Percentiles rank a stretch among this genome's conserved stretches.
Conservation (phyloP, 1,140 invertebrate species). For the Chironomus tepperi region DNA sequence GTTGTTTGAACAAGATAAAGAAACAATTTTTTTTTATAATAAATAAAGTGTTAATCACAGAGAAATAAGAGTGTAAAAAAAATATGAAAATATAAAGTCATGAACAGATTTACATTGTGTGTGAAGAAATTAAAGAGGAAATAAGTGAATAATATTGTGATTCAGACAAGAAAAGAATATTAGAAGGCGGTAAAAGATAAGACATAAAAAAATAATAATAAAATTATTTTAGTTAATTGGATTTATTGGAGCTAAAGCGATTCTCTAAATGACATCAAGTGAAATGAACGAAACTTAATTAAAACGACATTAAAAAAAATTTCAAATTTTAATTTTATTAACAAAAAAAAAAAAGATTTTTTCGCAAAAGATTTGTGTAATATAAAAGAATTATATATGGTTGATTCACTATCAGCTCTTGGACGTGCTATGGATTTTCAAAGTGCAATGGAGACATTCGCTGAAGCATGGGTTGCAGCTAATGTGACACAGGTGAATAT, state of each 20-base stretch:
- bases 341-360: background rate
- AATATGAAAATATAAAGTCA: background rate
- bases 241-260: background rate
- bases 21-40: background rate
- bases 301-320: background rate
- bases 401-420: constrained; percentile 15
- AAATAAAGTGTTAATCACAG: constrained; percentile 13
- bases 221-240: background rate
- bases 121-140: background rate
- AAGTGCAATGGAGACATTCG: constrained; percentile 94
- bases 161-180: too few species aligned
- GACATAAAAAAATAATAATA: background rate
- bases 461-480: constrained; percentile 91
- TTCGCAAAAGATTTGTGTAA: background rate
- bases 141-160: background rate
- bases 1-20: constrained; percentile 13
- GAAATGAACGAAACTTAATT: background rate
- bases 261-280: background rate
- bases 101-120: background rate
- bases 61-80: background rate
- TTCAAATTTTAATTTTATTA: background rate
- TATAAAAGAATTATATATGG: background rate
- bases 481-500: constrained; percentile 61
- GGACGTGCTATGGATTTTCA: constrained; percentile 76
- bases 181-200: background rate